Base-by-base conservation (phyloP, 2,797 vertebrate genomes). In the Characodon lateralis region DNA sequence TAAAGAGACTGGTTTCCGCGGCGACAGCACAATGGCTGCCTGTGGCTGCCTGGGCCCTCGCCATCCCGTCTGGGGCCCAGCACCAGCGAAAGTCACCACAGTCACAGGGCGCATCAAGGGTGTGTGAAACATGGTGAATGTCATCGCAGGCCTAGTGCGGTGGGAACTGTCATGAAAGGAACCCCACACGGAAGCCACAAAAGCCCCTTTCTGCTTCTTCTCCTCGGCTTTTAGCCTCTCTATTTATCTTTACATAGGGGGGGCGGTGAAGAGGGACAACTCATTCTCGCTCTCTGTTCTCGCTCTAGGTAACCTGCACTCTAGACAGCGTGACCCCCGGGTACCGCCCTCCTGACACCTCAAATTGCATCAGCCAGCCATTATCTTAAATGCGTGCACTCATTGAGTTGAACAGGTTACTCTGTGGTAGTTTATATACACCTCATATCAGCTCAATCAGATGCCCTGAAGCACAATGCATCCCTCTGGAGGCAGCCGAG, bases 1-100 rank as follows among this genome's bases (percentile, higher is more conserved):
- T 96, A 95, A 96, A 96, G 96, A 95, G 94, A 90, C 94, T 96
- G 95, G 96, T 96, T 96, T 96, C 96, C 95, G 95, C 95, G 95
- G 96, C 89, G 95, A 96, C 95, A 95, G 94, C 92, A 96, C 96
- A 96, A 96, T 96, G 94, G 92, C 94, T 93, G 95, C 95, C 94
- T 96, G 95, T 96, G 95, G 96, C 94, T 94, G 93, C 92, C 83
- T 90, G 93, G 94, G 94, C 93, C 94, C 95, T 95, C 91, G 92
- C 92, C 93, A 80, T 94, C 92, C 94, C 89, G 95, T 96, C 95
- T 95, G 94, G 93, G 93, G 90, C 94, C 91, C 94, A 95, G 95
- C 95, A 96, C 95, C 96, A 96, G 95, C 88, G 95, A 96, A 95
- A 96, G 95, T 95, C 94, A 96, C 95, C 94, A 88, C 95, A 95